These are phyloP conservation scores for Threskiornis aethiopicus DNA, from an alignment of 2,797 vertebrate species.

Conservation along the genomic window DNA sequence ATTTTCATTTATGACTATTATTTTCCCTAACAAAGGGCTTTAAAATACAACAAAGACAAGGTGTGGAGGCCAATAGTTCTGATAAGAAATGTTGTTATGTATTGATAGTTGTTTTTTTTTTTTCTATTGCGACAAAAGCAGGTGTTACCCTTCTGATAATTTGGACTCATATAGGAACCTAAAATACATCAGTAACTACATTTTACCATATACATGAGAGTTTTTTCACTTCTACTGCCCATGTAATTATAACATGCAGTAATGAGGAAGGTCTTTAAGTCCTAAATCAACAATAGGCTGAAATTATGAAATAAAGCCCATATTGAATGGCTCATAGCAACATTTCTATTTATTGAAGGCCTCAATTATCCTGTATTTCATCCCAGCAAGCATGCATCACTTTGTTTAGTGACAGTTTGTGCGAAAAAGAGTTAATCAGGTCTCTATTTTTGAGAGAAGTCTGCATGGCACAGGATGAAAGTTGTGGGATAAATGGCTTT, in stretches of 20 bases:
- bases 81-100: not conserved
- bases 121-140: slow-evolving; percentile 17
- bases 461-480: not conserved
- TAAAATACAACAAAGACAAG: not conserved
- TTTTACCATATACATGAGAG: not conserved
- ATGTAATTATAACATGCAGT: not conserved
- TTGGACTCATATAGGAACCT: not conserved
- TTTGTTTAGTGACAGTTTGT: not conserved
- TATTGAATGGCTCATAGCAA: not conserved
- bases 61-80: not conserved
- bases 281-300: not conserved
- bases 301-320: not conserved
- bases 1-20: not conserved
- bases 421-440: not conserved
- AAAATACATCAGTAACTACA: not conserved
- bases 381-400: not conserved
- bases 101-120: not conserved
- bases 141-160: not conserved
- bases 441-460: not conserved
- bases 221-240: not conserved
- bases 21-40: not conserved
- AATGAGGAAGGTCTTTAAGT: not conserved
- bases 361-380: not conserved
- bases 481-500: not conserved
- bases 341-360: not conserved